A percentile compares a stretch with the other conserved stretches of the same genome.
phyloP scores from a whole-genome alignment of 2,113 vertebrate species.

The Corythornis cristatus region DNA sequence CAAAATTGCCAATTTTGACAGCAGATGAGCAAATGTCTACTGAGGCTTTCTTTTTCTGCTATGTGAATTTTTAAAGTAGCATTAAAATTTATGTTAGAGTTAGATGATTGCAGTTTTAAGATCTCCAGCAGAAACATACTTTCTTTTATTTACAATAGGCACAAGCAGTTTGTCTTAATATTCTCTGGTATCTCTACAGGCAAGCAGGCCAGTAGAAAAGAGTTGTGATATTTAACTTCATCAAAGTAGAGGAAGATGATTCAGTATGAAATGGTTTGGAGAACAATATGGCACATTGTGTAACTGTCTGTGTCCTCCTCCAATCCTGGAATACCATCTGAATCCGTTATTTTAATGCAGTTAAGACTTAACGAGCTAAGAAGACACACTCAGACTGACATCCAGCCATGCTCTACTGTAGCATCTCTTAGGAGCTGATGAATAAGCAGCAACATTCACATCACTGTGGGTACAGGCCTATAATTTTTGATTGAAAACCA shows the following conservation, averaged over 20 bases:
- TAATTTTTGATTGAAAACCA: no score
- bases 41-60: background rate
- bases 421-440: background rate
- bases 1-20: background rate
- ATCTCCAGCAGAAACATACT: background rate
- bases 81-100: background rate
- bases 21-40: background rate
- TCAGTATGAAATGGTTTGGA: background rate
- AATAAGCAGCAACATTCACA: background rate
- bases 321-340: background rate
- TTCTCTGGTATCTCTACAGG: background rate
- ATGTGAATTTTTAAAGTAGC: background rate
- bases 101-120: background rate
- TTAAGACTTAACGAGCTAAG: background rate
- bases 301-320: background rate
- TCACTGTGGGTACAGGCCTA: rapidly evolving
- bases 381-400: background rate
- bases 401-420: background rate
- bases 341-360: background rate
- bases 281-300: background rate
- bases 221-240: background rate
- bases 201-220: background rate
- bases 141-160: background rate
- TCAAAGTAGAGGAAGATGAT: background rate
- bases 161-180: background rate